Evolutionary conservation across 2,888 invertebrate genomes (phyloP).

Genomic region (Physocephala rufipes): DNA sequence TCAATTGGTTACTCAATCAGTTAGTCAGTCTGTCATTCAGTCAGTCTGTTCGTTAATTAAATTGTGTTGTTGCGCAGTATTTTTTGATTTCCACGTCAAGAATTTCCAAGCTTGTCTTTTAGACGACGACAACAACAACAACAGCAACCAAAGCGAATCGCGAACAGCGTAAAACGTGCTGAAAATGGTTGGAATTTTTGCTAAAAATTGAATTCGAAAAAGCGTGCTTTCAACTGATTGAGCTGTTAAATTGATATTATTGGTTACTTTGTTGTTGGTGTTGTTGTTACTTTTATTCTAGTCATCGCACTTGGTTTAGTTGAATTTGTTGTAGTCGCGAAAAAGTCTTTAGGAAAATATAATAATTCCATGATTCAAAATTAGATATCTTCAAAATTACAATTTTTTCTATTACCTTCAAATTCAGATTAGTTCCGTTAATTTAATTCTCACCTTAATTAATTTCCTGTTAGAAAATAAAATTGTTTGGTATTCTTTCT

Average conservation of each 20-base stretch:
- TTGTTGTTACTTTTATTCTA: too few species aligned
- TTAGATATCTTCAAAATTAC: background rate
- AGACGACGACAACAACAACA: background rate
- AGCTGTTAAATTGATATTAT: background rate
- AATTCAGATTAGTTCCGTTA: too few species aligned
- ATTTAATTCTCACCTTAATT: background rate
- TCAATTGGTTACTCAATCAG: background rate
- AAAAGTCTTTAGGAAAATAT: background rate
- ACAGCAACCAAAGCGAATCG: background rate
- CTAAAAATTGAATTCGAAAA: conserved; percentile 8
- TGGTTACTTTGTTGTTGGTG: background rate
- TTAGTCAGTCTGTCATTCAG: background rate
- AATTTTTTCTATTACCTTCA: background rate
- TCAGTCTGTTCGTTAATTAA: background rate
- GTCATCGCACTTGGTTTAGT: background rate
- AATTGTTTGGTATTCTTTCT: too few species aligned
- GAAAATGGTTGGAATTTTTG: conserved; percentile 8
- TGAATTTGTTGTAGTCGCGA: background rate
- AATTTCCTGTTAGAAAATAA: background rate
- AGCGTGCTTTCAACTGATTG: conserved; percentile 19
- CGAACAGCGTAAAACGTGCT: conserved; percentile 14
- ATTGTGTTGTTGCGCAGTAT: too few species aligned
- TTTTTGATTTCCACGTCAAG: too few species aligned
- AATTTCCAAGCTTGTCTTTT: background rate
- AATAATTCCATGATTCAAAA: background rate